phyloP scores from a whole-genome alignment of 2,113 vertebrate genomes.

The Planiliza haematocheilus region DNA sequence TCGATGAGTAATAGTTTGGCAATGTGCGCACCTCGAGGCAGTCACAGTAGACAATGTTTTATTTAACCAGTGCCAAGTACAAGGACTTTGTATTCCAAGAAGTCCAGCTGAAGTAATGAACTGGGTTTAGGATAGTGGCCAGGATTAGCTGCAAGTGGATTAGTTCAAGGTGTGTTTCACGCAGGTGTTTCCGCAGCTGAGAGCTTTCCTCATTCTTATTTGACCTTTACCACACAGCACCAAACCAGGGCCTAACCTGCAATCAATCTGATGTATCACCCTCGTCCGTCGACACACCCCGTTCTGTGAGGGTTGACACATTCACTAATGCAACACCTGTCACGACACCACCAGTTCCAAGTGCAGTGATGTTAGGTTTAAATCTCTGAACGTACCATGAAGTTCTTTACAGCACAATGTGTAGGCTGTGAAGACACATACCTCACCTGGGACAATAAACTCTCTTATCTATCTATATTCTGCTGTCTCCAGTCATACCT shows the following conservation, averaged over 20 bases:
- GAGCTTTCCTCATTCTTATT: not conserved
- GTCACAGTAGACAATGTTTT: no score
- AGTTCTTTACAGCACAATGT: not conserved
- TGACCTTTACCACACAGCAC: not conserved
- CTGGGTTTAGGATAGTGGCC: not conserved
- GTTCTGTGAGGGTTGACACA: not conserved
- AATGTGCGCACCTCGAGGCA: no score
- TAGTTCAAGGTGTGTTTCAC: slow-evolving; percentile 6
- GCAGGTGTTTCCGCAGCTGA: not conserved
- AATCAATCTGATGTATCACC: not conserved
- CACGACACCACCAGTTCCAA: not conserved
- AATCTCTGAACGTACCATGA: not conserved
- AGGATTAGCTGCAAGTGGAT: not conserved
- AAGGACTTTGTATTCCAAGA: no score
- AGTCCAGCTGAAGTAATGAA: not conserved
- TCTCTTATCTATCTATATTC: no score
- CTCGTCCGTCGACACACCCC: slow-evolving; percentile 6
- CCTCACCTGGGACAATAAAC: not conserved
- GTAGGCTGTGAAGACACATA: not conserved
- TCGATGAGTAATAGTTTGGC: no score
- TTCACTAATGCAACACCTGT: not conserved
- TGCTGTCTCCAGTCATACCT: no score
- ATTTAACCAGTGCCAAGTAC: no score
- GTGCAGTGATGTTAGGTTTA: not conserved
- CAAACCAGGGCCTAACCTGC: not conserved